These are phyloP conservation scores for Trachops cirrhosus DNA, from an alignment of 2,797 vertebrate species.

Conservation along the genomic window DNA sequence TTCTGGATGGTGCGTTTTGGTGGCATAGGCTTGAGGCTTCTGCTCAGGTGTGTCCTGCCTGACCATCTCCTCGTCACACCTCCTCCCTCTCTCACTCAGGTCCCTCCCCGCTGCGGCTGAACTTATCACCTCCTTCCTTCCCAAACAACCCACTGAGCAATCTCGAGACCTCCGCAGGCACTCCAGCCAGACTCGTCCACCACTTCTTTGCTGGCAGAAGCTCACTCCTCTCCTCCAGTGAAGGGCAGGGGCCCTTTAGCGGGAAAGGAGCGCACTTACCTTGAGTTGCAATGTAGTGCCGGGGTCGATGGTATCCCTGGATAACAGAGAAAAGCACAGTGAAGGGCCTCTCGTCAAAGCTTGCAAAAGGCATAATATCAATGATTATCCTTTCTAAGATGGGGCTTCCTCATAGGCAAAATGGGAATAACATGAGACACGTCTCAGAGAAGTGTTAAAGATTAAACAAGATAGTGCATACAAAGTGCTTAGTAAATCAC, in stretches of 20 bases:
- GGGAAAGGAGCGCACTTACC: slow-evolving; percentile 82
- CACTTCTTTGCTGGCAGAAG: not conserved
- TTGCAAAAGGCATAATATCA: not conserved
- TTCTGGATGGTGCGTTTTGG: not conserved
- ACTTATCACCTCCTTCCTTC: not conserved
- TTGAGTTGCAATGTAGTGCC: slow-evolving; percentile 98
- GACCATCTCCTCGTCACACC: not conserved
- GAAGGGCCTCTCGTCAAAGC: not conserved
- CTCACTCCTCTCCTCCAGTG: not conserved
- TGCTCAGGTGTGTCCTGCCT: not conserved
- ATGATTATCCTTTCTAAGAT: not conserved
- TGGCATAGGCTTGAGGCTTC: too few relatives aligned
- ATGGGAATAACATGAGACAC: not conserved
- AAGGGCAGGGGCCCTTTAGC: not conserved
- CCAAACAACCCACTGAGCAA: not conserved
- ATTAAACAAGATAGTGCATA: not conserved
- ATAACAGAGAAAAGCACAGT: slow-evolving; percentile 39
- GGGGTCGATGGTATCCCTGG: slow-evolving; percentile 96
- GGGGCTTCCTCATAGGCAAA: not conserved
- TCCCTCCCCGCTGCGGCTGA: not conserved
- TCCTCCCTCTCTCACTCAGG: not conserved
- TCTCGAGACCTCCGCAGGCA: not conserved
- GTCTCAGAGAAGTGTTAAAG: slow-evolving; percentile 5
- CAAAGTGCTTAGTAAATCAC: not conserved
- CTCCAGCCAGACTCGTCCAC: not conserved